Evolutionary conservation across 2,888 invertebrate genomes (phyloP).

Genomic region (Scaptomyza reducta): DNA sequence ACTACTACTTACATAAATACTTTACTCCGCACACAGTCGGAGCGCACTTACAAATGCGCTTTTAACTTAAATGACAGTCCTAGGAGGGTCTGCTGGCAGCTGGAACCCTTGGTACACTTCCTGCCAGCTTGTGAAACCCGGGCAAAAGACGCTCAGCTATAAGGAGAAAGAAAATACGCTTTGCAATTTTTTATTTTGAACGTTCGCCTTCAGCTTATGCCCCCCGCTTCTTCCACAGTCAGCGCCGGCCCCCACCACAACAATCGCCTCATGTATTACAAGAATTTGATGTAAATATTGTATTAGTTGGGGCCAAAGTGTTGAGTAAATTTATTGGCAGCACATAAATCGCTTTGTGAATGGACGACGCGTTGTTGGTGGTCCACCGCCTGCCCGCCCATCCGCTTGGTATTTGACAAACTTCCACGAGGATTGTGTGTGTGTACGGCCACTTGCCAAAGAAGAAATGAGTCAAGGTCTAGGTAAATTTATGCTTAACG

Average conservation of each 20-base stretch:
- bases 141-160: conserved; percentile 40
- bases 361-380: conserved; percentile 40
- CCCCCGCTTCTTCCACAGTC: not conserved
- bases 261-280: conserved; percentile 43
- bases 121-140: conserved; percentile 13
- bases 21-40: conserved; percentile 30
- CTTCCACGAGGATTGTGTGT: conserved; percentile 8
- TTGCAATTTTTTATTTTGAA: conserved; percentile 64
- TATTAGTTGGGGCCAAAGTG: conserved; percentile 75
- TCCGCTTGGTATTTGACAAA: conserved; percentile 18
- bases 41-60: conserved; percentile 72
- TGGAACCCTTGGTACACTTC: conserved; percentile 21
- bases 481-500: conserved; percentile 20
- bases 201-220: not conserved
- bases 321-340: conserved; percentile 78
- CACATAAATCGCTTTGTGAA: conserved; percentile 68
- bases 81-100: conserved; percentile 22
- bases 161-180: conserved; percentile 54
- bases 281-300: conserved; percentile 78
- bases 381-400: conserved; percentile 6
- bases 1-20: conserved; percentile 7
- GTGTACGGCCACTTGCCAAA: conserved; percentile 15
- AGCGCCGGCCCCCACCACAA: not conserved
- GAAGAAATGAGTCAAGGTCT: conserved; percentile 27
- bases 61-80: conserved; percentile 75